Evolutionary conservation across 2,888 invertebrate genomes (phyloP).

Genomic region (Hydrotaea cyrtoneurina): DNA sequence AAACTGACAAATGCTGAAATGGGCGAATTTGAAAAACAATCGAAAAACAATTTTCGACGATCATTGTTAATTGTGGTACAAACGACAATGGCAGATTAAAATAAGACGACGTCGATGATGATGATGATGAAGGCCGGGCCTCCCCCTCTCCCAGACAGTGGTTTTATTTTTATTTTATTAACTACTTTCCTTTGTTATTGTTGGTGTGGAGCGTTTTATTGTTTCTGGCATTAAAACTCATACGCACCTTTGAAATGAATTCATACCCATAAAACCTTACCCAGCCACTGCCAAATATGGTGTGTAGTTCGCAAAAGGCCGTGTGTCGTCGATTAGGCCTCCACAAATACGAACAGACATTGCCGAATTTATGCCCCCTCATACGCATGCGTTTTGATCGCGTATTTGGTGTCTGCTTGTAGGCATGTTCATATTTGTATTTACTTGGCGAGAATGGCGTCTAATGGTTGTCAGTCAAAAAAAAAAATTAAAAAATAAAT

Average conservation of each 20-base stretch:
- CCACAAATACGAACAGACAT: background rate
- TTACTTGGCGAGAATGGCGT: slow-evolving; percentile 43
- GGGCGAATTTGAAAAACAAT: slow-evolving; percentile 33
- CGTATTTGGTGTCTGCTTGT: background rate
- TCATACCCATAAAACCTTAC: no score
- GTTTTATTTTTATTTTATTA: slow-evolving; percentile 52
- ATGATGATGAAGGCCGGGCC: background rate
- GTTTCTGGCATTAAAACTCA: slow-evolving; percentile 1
- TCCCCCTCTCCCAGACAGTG: background rate
- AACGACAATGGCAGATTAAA: slow-evolving; percentile 16
- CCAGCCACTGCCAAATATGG: slow-evolving; percentile 48
- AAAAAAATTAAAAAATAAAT: background rate
- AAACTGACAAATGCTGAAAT: slow-evolving; percentile 50
- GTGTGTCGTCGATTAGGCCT: slow-evolving; percentile 24
- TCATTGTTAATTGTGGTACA: slow-evolving; percentile 23
- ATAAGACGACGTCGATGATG: background rate
- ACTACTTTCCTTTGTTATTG: slow-evolving; percentile 29
- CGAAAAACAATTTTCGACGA: slow-evolving; percentile 6
- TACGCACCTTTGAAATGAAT: slow-evolving; percentile 56
- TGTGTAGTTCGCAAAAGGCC: slow-evolving; percentile 47
- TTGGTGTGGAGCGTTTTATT: slow-evolving; percentile 17
- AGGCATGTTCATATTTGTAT: slow-evolving; percentile 18
- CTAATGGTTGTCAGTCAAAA: slow-evolving; percentile 55
- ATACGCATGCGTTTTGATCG: background rate
- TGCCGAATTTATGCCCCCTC: background rate